Evolutionary conservation across 2,888 invertebrate species (phyloP), one percentile per base, ranked within the genome.

Genomic region (Hirtodrosophila histrioides): DNA sequence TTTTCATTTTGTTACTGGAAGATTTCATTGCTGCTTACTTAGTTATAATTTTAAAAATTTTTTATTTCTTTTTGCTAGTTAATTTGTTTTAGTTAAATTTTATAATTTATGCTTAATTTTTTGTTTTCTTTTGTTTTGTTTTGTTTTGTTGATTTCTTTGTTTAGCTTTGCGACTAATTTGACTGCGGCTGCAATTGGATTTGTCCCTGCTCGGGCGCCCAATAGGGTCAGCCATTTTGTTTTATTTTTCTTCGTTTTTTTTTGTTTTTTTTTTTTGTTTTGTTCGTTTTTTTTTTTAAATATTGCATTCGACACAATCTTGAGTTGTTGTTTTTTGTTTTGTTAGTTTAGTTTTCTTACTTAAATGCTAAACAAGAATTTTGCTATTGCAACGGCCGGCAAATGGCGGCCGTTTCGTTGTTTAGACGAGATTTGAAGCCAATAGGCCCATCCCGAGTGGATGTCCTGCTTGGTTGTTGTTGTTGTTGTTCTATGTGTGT

Each of bases 351-450:
- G 41, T 54, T 60, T 57, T 36, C 49, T 75, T 82, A 83, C 86
- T 82, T 82, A 82, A 75, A 80, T 70, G 78, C 82, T 82, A 82
- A 84, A 83, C 74, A 86, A 80, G 80, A 82, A 83, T 86, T 86
- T 86, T 64, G 60, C 82, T 82, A 85, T 82, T 85, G 82, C 85
- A 81, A 78, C 84, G 75, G 56, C 60, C 54, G 51, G 10, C 49
- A 37, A 48, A 35, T 37, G 48, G 49, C 62, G 54, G 65, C 12
- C 54, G 57, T 69, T 75, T 75, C 75, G 75, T 75, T 75, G 75
- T 85, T 78, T 69, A 71, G 82, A 76, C 82, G 82, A 70, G 62
- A 69, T 66, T 66, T 61, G 40, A 43, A 62, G 71, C 61, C 62
- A 49, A 23, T 41, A 36, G 55, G 61, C 37, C 46, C 35, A 43